Conservation (phyloP, 2,797 vertebrate species). For the Peromyscus aztecus region DNA sequence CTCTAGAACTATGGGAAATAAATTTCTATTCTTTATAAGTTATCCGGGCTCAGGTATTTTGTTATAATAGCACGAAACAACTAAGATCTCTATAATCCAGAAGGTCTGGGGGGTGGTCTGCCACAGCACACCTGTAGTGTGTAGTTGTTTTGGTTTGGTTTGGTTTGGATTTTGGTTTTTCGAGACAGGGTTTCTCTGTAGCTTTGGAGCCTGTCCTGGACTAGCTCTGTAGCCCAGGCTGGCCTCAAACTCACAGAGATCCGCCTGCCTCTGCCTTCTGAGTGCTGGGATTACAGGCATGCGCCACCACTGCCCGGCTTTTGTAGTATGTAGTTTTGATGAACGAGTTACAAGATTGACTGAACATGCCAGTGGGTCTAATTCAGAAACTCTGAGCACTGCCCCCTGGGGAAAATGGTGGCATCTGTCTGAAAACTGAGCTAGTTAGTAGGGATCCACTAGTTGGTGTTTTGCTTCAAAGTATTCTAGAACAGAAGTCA, state of each 20-base stretch:
- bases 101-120: neutral
- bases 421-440: neutral
- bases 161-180: too few relatives aligned
- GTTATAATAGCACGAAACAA: neutral
- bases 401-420: neutral
- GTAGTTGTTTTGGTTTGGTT: neutral
- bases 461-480: constrained; percentile 15
- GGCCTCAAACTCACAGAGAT: too few relatives aligned
- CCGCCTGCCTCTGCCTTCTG: too few relatives aligned
- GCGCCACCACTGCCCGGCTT: too few relatives aligned
- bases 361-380: neutral
- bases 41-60: neutral
- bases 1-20: neutral
- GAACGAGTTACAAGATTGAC: constrained; percentile 23
- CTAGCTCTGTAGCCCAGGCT: too few relatives aligned
- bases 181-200: too few relatives aligned
- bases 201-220: too few relatives aligned
- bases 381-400: neutral
- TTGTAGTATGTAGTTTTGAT: neutral
- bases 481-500: constrained; percentile 12
- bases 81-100: neutral
- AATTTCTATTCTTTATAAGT: neutral
- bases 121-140: neutral
- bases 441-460: neutral
- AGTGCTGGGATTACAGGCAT: too few relatives aligned